Percentiles rank a stretch among this genome's conserved stretches.
phyloP scores from a whole-genome alignment of 1,140 invertebrate species.

The Oscheius sp. region DNA sequence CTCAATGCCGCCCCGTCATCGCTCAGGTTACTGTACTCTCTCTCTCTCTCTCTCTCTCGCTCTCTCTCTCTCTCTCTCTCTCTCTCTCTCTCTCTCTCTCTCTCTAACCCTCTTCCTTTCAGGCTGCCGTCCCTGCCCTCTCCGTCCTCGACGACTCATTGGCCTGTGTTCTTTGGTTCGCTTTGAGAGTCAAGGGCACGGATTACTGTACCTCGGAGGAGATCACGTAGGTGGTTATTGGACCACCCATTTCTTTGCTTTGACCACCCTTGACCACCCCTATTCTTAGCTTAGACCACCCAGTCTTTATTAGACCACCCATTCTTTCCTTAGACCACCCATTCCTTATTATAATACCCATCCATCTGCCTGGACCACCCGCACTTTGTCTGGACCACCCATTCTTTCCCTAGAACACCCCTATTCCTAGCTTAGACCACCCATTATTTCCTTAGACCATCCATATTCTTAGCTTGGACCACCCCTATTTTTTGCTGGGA shows the following conservation, averaged over 20 bases:
- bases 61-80: too few relatives aligned
- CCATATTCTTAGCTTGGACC: too few relatives aligned
- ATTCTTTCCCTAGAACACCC: not conserved
- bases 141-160: conserved; percentile 91
- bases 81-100: too few relatives aligned
- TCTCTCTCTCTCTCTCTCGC: too few relatives aligned
- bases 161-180: conserved; percentile 92
- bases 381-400: not conserved
- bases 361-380: not conserved
- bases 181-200: conserved; percentile 71
- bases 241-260: not conserved
- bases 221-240: conserved; percentile 42
- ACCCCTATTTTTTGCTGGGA: too few relatives aligned
- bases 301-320: not conserved
- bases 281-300: not conserved
- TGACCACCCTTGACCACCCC: not conserved
- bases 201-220: conserved; percentile 33
- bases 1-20: too few relatives aligned
- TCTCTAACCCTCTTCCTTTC: too few relatives aligned
- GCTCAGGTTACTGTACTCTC: too few relatives aligned
- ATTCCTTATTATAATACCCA: not conserved
- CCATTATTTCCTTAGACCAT: not conserved
- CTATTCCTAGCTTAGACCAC: not conserved
- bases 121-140: conserved; percentile 56
- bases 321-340: not conserved